Evolutionary conservation across 2,888 invertebrate species (phyloP).

Genomic region (Andrena dorsata): DNA sequence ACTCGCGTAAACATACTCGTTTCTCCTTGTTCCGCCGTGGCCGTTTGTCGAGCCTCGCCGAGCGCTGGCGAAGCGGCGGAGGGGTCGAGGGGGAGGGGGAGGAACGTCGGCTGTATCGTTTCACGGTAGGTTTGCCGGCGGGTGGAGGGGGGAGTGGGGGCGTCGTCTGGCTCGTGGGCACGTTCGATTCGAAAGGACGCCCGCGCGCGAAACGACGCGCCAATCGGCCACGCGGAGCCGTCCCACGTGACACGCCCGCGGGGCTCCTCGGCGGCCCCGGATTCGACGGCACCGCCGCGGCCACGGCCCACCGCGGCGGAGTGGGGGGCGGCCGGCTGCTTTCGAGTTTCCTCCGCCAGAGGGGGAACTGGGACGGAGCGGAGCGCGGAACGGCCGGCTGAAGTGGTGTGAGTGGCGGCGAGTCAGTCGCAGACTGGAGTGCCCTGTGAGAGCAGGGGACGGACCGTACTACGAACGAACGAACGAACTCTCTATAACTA

Average conservation of each 20-base stretch:
- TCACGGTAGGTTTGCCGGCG: constrained; percentile 72
- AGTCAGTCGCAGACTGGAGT: constrained; percentile 85
- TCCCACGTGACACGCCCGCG: constrained; percentile 60
- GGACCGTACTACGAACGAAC: constrained; percentile 79
- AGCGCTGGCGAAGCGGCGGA: constrained; percentile 27
- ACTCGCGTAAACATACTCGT: constrained; percentile 85
- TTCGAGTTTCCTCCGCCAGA: constrained; percentile 86
- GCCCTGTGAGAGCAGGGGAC: constrained; percentile 84
- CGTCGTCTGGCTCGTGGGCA: constrained; percentile 53
- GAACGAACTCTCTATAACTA: constrained; percentile 66
- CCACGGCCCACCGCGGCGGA: constrained; percentile 83
- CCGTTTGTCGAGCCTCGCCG: constrained; percentile 74
- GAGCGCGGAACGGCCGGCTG: constrained; percentile 77
- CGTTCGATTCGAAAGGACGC: constrained; percentile 65
- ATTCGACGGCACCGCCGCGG: constrained; percentile 82
- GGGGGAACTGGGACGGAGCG: constrained; percentile 80
- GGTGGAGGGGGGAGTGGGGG: constrained; percentile 62
- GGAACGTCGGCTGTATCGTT: constrained; percentile 66
- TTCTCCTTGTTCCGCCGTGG: constrained; percentile 83
- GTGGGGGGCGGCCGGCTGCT: constrained; percentile 84
- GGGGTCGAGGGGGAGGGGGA: constrained; percentile 28
- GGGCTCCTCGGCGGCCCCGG: constrained; percentile 13
- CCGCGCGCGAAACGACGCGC: constrained; percentile 74
- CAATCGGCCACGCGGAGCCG: constrained; percentile 78
- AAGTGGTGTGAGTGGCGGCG: constrained; percentile 84